Evolutionary conservation across 2,797 vertebrate species (phyloP).

Genomic region (Malurus splendens): DNA sequence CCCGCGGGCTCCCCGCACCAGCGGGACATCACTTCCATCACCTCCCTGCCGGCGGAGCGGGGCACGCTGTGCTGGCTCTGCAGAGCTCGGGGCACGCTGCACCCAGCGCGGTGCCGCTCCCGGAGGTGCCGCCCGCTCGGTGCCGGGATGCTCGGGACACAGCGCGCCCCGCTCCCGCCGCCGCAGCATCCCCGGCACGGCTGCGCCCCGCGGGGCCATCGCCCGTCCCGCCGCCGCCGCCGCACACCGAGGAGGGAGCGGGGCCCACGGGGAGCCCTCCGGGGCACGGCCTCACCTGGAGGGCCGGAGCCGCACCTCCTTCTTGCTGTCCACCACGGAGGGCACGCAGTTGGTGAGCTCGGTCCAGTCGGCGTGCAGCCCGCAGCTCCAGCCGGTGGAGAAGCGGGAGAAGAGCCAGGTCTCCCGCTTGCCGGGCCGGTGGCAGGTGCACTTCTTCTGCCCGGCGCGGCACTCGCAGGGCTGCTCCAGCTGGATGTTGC

Average conservation of each 20-base stretch:
- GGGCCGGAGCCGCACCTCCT: conserved; percentile 67
- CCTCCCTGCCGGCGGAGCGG: not conserved
- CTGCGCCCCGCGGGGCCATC: not conserved
- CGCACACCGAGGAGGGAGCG: not conserved
- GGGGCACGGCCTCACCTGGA: conserved; percentile 62
- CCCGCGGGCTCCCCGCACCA: fast-evolving
- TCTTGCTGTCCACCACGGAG: conserved; percentile 80
- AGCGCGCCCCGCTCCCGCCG: not conserved
- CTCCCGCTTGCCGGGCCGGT: conserved; percentile 87
- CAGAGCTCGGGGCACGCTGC: not conserved
- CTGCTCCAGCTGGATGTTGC: conserved; percentile 92
- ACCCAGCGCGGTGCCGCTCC: not conserved
- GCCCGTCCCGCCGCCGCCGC: not conserved
- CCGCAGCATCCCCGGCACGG: not conserved
- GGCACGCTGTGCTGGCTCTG: not conserved
- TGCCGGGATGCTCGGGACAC: not conserved
- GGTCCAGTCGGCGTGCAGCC: conserved; percentile 95
- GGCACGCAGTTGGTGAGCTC: conserved; percentile 94
- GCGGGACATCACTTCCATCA: not conserved
- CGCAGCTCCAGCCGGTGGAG: conserved; percentile 97
- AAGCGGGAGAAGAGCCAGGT: conserved; percentile 97
- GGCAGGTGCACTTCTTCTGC: conserved; percentile 95
- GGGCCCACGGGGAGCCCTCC: not conserved
- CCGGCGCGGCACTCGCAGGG: conserved; percentile 91
- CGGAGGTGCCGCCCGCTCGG: not conserved